Evolutionary conservation across 2,113 vertebrate species (phyloP), one percentile per base, ranked within the genome.

Genomic region (Mormoops blainvillei): DNA sequence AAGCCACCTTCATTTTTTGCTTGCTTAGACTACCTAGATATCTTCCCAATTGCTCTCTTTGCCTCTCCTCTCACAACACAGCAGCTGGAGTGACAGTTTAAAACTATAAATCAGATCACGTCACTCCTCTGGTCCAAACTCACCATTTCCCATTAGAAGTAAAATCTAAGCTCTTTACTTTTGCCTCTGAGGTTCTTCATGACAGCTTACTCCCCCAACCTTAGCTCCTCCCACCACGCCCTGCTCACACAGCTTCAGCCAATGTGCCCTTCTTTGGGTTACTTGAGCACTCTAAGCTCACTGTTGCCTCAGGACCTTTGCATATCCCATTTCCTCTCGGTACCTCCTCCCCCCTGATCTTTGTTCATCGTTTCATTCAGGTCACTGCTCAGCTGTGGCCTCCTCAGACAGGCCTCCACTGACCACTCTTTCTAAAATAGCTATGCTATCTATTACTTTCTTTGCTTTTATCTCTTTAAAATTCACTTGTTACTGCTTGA

Each of bases 381-480:
- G 65, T 50, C 78, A 31, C 24, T 36, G 50, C 31, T 74, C 43
- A 65, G 54, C 12, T 22, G 26, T 52, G 41, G 9, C 3, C 45
- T 90, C 16, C 28, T 78, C 19, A 65, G 31, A 74, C 56, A 91
- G 26, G 6, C 28, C 68, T 48, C 24, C 70, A 10, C 0, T 58
- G 12, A 65, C 14, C 4, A 3, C n/a, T 68, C 31, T 76, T 74
- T 16, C 24, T 71, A 54, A 84, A 78, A 83, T 9, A 89, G 41
- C 36, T 48, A 2, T 33, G 2, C 0, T 48, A 38, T 28, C 38
- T 33, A 15, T 63, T 50, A 38, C 15, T 78, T 12, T 58, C 16
- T 68, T 71, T 67, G n/a, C 67, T 43, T 74, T 84, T 6, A 48
- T 71, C 41, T 76, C 68, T 71, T 80, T n/a, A 52, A 78, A 89